A percentile compares a stretch with the other conserved stretches of the same genome.
These are phyloP conservation scores for Anastrepha obliqua DNA, from an alignment of 1,140 invertebrate genomes.

Conservation along the genomic window DNA sequence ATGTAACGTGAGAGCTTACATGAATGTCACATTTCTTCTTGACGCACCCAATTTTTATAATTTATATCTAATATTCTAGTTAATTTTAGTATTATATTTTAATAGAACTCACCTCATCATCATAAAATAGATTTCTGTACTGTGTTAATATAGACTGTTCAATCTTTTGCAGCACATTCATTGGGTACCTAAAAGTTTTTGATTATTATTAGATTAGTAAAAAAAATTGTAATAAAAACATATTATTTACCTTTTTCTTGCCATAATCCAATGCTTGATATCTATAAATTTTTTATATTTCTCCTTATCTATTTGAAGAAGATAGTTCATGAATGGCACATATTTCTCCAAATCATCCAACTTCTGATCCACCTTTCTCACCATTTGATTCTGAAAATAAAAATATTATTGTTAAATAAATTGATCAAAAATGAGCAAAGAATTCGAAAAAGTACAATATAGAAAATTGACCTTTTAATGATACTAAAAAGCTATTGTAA, in stretches of 20 bases:
- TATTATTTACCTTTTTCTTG: slow-evolving; percentile 38
- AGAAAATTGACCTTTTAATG: background rate
- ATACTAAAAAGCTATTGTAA: no score
- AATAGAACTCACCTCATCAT: slow-evolving; percentile 50
- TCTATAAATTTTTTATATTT: slow-evolving; percentile 53
- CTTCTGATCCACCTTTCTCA: slow-evolving; percentile 24
- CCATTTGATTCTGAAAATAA: slow-evolving; percentile 29
- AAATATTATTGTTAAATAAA: background rate
- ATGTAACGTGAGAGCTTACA: no score
- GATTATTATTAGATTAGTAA: background rate
- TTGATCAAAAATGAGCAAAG: background rate
- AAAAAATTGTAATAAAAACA: background rate
- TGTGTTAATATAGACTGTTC: slow-evolving; percentile 52
- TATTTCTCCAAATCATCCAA: slow-evolving; percentile 39
- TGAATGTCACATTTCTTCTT: no score
- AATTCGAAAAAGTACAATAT: background rate
- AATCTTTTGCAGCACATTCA: slow-evolving; percentile 56
- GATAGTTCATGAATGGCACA: slow-evolving; percentile 54
- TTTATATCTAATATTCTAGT: no score
- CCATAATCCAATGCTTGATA: slow-evolving; percentile 54
- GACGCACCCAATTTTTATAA: no score
- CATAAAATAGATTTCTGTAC: slow-evolving; percentile 50
- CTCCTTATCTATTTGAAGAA: slow-evolving; percentile 23
- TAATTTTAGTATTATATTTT: no score
- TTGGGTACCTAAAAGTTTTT: slow-evolving; percentile 17